Evolutionary conservation across 2,888 invertebrate genomes (phyloP).

Genomic region (Erpobdella octoculata): DNA sequence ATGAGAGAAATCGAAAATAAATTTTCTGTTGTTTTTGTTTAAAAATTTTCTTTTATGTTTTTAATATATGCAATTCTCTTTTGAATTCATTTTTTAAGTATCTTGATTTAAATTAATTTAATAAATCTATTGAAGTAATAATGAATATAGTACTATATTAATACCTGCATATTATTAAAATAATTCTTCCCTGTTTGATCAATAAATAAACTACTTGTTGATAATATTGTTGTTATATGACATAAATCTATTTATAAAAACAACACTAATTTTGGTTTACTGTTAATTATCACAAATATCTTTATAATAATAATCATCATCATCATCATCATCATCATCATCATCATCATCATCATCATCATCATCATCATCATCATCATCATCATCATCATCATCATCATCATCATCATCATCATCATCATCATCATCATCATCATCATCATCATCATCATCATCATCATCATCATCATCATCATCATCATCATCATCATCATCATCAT

Average conservation of each 20-base stretch:
- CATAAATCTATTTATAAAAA: not conserved
- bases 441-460: constrained; percentile 25
- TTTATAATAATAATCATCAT: constrained; percentile 12
- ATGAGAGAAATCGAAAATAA: no score
- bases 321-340: constrained; percentile 17
- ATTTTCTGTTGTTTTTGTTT: no score
- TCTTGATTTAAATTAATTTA: no score
- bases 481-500: constrained; percentile 35
- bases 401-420: constrained; percentile 29
- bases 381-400: constrained; percentile 33
- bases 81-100: no score
- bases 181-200: no score
- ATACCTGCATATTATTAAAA: no score
- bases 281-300: not conserved
- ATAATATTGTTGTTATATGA: not conserved
- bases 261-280: no score
- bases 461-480: constrained; percentile 36
- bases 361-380: constrained; percentile 27
- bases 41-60: no score
- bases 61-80: no score
- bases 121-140: no score
- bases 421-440: constrained; percentile 19
- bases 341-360: constrained; percentile 16
- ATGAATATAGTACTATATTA: no score
- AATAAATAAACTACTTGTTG: not conserved